Base-by-base conservation (phyloP, 2,113 vertebrate genomes). In the Actenoides lindsayi region DNA sequence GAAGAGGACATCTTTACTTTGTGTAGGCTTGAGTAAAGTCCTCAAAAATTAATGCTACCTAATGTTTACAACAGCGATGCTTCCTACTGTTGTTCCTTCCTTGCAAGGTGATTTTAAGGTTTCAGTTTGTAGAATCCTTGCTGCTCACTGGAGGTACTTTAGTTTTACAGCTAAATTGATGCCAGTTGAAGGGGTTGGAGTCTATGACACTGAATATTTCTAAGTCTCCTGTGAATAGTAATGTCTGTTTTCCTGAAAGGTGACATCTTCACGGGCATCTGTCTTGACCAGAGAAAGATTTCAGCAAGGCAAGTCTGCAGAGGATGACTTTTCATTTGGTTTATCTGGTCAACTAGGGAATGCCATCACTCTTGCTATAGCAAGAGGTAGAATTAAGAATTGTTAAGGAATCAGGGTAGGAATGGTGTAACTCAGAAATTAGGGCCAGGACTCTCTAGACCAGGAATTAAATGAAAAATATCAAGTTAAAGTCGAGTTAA, bases 51-150 rank as follows among this genome's bases (percentile, higher is more conserved):
- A 20, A 31, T 44, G 8, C 31, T 73, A 10, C 24, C 20, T 92
- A 23, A 31, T 0, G 0, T 50, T 73, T 78, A 37, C 27, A 67
- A 4, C 28, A 70, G 31, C 1, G 5, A 16, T 87, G 31, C 27
- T 81, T 78, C 33, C 24, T 67, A 14, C 37, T 37, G 1, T 30
- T 69, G 21, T 64, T 89, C 12, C 16, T 91, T 81, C n/a, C 25
- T 68, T 80, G 44, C 23, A 69, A 63, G 54, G 30, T 51, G 19
- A 37, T 76, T 83, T 74, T 15, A 73, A 70, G 28, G 21, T 81
- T 73, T 90, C 31, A 11, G 35, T 81, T 65, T 77, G 39, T 73
- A 53, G 27, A 53, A 14, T 48, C 15, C 50, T 76, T 94, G 41
- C 44, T 75, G 48, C 31, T 28, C 30, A 11, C 15, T 74, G 69